Conservation (phyloP, 1,140 invertebrate genomes). For the Caenorhabditis latens region DNA sequence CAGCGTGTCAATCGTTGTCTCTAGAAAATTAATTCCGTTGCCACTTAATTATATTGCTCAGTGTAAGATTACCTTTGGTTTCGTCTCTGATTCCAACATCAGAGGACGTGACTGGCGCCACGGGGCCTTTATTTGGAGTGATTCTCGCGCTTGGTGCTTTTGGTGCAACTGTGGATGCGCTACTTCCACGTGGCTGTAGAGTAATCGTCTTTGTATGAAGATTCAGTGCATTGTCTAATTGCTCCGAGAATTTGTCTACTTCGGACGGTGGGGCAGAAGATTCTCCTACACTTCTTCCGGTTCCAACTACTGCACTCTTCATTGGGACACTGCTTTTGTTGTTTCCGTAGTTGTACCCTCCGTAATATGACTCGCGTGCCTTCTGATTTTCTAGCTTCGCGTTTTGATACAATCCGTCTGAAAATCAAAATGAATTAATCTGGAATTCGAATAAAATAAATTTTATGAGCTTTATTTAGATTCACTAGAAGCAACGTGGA, state of each 20-base stretch:
- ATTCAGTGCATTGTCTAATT: conserved; percentile 28
- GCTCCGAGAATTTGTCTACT: conserved; percentile 31
- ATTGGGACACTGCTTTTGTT: not conserved
- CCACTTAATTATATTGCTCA: too few species aligned
- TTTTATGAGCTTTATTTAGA: too few species aligned
- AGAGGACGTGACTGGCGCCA: too few species aligned
- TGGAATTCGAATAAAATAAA: not conserved
- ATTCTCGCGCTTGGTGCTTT: not conserved
- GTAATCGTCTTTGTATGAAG: not conserved
- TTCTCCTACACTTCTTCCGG: not conserved
- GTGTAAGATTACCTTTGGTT: too few species aligned
- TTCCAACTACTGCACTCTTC: not conserved
- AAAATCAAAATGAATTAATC: not conserved
- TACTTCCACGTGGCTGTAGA: not conserved
- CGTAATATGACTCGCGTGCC: conserved; percentile 13
- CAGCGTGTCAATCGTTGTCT: not conserved
- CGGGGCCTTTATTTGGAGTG: not conserved
- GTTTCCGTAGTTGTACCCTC: not conserved
- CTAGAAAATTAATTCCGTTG: not conserved
- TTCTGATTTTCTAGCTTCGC: conserved; percentile 32
- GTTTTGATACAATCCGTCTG: not conserved
- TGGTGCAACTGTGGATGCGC: not conserved
- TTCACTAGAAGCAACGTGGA: too few species aligned
- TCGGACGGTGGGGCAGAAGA: not conserved
- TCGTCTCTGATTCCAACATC: too few species aligned